Base-by-base conservation (phyloP, 2,113 vertebrate species). In the Oreocharis arfaki region DNA sequence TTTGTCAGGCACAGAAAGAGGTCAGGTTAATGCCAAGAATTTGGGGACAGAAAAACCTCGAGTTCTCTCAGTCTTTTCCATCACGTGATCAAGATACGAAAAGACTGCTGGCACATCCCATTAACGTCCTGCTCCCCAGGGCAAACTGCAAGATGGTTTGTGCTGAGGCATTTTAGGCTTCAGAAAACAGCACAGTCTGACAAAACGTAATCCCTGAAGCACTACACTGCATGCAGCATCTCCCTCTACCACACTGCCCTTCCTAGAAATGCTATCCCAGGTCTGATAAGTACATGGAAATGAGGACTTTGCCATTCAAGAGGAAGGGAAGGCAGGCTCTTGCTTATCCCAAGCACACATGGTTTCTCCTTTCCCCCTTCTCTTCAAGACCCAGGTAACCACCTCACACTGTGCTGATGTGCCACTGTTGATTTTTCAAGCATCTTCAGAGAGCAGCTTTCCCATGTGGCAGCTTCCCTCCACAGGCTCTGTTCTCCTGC, bases 341-440 rank as follows among this genome's bases (percentile, higher is more conserved):
- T 46, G 27, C 13, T 39, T 39, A 28, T 32, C 32, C 52, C 52
- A 37, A 50, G 56, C 83, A 86, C 35, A 65, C 70, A 33, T 2
- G 20, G 44, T 39, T 92, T 91, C 53, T 68, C 74, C 53, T 91
- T 75, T 55, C 49, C 44, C 27, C 50, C 26, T 80, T 56, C 50
- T 27, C 81, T 7, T 20, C 2, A 21, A 69, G 52, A 23, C 33
- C 79, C 87, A 90, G 91, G 91, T 65, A 93, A 27, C 23, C 2
- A 9, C 63, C 75, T 65, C 95, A 61, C 67, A 61, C 77, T 32
- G 70, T 11, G 67, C 89, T 37, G 42, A 63, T 28, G 63, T 32
- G 77, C 78, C 78, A 28, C 1, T 94, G 85, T 95, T 95, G 94
- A 50, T 93, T 96, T 96, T 92, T 32, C 81, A 44, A 77, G 92